phyloP scores from a whole-genome alignment of 2,797 vertebrate genomes.

The Sphenodon punctatus region DNA sequence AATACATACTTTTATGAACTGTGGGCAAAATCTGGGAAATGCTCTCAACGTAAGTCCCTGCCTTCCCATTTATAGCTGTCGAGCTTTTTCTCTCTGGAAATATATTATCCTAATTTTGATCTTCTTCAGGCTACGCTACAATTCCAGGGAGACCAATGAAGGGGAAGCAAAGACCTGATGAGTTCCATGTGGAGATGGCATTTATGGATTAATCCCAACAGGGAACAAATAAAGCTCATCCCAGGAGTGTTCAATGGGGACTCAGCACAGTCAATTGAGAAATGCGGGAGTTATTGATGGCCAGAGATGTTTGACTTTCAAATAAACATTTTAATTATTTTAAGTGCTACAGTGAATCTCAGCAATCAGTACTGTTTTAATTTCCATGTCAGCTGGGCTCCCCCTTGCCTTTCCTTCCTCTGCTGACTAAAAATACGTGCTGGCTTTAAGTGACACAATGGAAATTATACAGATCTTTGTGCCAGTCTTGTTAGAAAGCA shows the following conservation, averaged over 20 bases:
- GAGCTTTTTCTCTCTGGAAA: conserved; percentile 53
- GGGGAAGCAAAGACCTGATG: conserved; percentile 66
- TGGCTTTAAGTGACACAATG: not conserved
- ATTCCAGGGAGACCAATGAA: conserved; percentile 69
- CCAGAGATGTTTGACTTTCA: conserved; percentile 61
- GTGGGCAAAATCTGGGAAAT: conserved; percentile 41
- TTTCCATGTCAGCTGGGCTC: not conserved
- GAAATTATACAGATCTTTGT: conserved; percentile 13
- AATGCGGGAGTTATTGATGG: conserved; percentile 63
- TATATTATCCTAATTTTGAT: conserved; percentile 67
- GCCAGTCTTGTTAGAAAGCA: not conserved
- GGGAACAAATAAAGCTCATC: conserved; percentile 71
- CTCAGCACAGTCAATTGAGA: conserved; percentile 41
- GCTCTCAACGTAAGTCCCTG: conserved; percentile 36
- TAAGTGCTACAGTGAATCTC: conserved; percentile 61
- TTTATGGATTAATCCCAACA: conserved; percentile 77
- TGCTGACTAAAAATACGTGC: conserved; percentile 21
- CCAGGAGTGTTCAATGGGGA: conserved; percentile 43
- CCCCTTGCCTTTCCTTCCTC: not conserved
- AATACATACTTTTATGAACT: conserved; percentile 33
- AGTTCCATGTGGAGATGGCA: conserved; percentile 67
- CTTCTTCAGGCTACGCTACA: conserved; percentile 50
- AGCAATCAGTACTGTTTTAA: not conserved
- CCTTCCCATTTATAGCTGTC: conserved; percentile 30
- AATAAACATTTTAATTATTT: conserved; percentile 72